Percentiles rank a stretch among this genome's conserved stretches.
These are phyloP conservation scores for Platycheirus albimanus DNA, from an alignment of 2,888 invertebrate genomes.

Conservation along the genomic window DNA sequence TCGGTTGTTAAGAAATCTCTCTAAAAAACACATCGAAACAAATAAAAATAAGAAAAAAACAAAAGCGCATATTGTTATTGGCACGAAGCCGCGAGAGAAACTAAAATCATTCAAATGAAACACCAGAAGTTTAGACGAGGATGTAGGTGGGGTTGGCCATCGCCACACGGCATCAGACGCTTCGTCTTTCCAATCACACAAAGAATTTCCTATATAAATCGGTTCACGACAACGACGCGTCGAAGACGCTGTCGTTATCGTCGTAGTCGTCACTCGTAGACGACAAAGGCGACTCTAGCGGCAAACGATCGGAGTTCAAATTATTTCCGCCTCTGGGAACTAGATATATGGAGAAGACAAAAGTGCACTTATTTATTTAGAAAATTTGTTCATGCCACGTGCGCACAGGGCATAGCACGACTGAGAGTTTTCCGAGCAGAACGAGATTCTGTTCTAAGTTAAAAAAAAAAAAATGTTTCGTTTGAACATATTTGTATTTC, in stretches of 20 bases:
- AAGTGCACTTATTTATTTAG: conserved; percentile 56
- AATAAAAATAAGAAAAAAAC: conserved; percentile 44
- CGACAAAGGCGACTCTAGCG: conserved; percentile 19
- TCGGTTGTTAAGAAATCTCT: conserved; percentile 8
- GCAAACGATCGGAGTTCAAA: conserved; percentile 63
- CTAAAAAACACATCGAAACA: conserved; percentile 1
- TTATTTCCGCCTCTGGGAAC: conserved; percentile 64
- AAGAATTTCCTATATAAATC: conserved; percentile 50
- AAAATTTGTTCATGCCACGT: conserved; percentile 50
- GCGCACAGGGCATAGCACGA: conserved; percentile 11
- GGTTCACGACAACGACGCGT: conserved; percentile 22
- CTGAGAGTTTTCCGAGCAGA: conserved; percentile 35
- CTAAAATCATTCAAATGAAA: conserved; percentile 58
- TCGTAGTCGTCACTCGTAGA: neutral
- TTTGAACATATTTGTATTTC: too few relatives aligned
- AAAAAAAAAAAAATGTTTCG: conserved; percentile 6
- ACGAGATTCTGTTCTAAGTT: conserved; percentile 10
- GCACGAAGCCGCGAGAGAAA: conserved; percentile 49
- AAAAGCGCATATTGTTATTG: conserved; percentile 66
- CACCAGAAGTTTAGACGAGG: conserved; percentile 4
- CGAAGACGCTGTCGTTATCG: neutral
- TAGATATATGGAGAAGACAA: conserved; percentile 43
- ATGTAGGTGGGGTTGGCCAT: neutral
- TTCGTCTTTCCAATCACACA: conserved; percentile 46
- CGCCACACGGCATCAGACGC: neutral